Base-by-base conservation (phyloP, 2,888 invertebrate species). In the Lepeophtheirus nordmannii region DNA sequence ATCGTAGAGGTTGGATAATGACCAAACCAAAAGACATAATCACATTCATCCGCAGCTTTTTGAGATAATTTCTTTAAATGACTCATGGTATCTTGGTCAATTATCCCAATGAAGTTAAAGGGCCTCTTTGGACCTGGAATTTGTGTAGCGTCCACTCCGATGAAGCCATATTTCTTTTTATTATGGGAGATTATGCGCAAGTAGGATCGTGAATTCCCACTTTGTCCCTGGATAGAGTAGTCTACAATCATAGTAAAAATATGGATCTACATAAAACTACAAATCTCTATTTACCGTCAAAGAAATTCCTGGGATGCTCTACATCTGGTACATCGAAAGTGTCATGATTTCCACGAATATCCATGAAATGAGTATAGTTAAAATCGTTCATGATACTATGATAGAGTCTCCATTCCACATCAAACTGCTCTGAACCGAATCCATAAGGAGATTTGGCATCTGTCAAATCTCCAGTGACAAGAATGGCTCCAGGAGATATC, bases 1-100 rank as follows among this genome's bases (percentile, higher is more conserved):
- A 92, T 87, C 71, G 87, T 85, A 7, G 91, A 90, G 22, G 90
- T 88, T 3, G 93, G 91, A 76, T 91, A 92, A 75, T 93, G 93
- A 1, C 89, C 91, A 77, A 90, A 92, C 82, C 85, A 86, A 69
- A 87, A 76, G 1, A 84, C 84, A 70, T 82, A 80, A 72, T 84
- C 82, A 68, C 79, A 78, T 40, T 68, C 46, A 1, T 17, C 8
- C 5, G n/a, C 38, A 63, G 37, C 68, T 68, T 53, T 69, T 64
- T 38, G 46, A 57, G 22, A 68, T 63, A 63, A 68, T 67, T 40
- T 66, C 62, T 56, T 67, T 23, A 14, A 68, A 40, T 5, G 65
- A 41, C 14, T 38, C 60, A 67, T 20, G 20, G 85, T 84, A 30
- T 78, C 73, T 10, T 75, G 70, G 68, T 82, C 81, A 37, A 86